Evolutionary conservation across 2,888 invertebrate species (phyloP), one percentile per base, ranked within the genome.

Genomic region (Nezara viridula): DNA sequence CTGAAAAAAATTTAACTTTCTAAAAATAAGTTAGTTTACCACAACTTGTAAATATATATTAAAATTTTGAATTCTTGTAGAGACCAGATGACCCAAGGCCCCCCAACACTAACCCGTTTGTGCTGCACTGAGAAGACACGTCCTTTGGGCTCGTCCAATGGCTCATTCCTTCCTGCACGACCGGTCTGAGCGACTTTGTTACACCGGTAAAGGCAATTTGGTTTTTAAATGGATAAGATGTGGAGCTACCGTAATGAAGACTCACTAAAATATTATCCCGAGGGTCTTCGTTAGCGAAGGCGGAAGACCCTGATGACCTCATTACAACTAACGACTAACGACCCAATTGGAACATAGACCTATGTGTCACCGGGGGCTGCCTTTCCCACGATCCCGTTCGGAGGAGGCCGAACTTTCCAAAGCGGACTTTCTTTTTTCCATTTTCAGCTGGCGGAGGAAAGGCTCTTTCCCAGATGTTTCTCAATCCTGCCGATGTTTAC

Each of bases 251-350:
- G 81, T 44, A 81, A 81, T 81, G 81, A 44, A 81, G 81, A 44
- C 81, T n/a, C 81, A 47, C 81, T 81, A 81, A 81, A 81, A 81
- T 81, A 81, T 44, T 47, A 40, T 81, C 81, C 40, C 9, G 12
- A n/a, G 44, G 47, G 81, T 21, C 81, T 40, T 81, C 81, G 81
- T 81, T 81, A 81, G 81, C 40, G 40, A 40, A 44, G 81, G 81
- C 44, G 81, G 81, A 81, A 81, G 81, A 81, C 44, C 44, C 40
- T 81, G 44, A 81, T 81, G 81, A 44, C 81, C 81, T 81, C 81
- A 81, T 81, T 81, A 81, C 81, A 81, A 40, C n/a, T n/a, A n/a
- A 44, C n/a, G 81, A 81, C 81, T 44, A n/a, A 81, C 81, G 44
- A 81, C n/a, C 81, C 37, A 81, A 81, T 81, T 81, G 81, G 44